Evolutionary conservation across 1,140 invertebrate species (phyloP).

Genomic region (Zaprionus camerounensis): DNA sequence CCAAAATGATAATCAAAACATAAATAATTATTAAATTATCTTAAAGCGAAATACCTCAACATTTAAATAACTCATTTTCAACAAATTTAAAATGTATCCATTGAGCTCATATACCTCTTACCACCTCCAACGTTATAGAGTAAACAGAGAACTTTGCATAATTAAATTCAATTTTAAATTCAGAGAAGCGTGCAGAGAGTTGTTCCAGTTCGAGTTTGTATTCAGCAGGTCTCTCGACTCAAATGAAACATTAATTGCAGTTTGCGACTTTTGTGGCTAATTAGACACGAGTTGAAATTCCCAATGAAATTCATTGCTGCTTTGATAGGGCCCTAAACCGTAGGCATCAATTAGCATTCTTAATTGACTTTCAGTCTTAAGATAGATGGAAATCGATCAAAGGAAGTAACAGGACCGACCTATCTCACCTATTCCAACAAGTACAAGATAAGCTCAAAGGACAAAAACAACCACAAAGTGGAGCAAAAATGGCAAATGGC

Average conservation of each 20-base stretch:
- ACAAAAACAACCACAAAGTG: slow-evolving; percentile 10
- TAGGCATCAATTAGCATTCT: slow-evolving; percentile 75
- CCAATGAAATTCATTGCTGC: slow-evolving; percentile 19
- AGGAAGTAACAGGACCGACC: not conserved
- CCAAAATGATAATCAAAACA: no score
- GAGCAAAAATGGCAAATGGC: slow-evolving; percentile 46
- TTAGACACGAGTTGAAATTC: slow-evolving; percentile 16
- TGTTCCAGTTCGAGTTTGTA: not conserved
- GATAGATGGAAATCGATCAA: slow-evolving; percentile 50
- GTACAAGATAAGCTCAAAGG: slow-evolving; percentile 12
- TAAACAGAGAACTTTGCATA: slow-evolving; percentile 8
- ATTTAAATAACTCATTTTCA: no score
- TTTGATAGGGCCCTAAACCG: slow-evolving; percentile 17
- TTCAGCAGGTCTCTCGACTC: slow-evolving; percentile 25
- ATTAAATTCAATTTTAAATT: slow-evolving; percentile 33
- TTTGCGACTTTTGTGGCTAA: slow-evolving; percentile 42
- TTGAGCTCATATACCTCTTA: not conserved
- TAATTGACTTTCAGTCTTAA: slow-evolving; percentile 54
- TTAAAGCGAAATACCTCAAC: no score
- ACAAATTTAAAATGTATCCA: not conserved
- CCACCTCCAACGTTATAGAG: not conserved
- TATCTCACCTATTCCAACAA: not conserved
- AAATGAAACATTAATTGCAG: slow-evolving; percentile 48
- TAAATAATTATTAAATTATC: not conserved
- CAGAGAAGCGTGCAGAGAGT: slow-evolving; percentile 1